These are phyloP conservation scores for Epiblema foenella DNA, from an alignment of 2,888 invertebrate genomes.

Conservation along the genomic window DNA sequence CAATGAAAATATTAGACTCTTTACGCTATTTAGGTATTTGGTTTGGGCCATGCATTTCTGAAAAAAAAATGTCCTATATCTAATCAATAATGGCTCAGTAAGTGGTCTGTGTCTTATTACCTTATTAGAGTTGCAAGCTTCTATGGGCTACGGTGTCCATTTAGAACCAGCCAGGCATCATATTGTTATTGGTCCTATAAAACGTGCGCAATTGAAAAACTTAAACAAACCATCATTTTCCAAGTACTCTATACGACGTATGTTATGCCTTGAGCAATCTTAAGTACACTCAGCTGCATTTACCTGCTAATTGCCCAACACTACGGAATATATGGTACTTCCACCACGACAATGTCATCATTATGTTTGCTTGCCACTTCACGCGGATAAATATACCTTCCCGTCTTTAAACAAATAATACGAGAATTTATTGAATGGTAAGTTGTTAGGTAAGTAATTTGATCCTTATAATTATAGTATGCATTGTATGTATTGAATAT, in stretches of 20 bases:
- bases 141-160: not conserved
- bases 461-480: no score
- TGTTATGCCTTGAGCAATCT: conserved; percentile 9
- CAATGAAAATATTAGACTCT: no score
- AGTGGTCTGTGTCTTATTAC: not conserved
- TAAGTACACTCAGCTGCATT: conserved; percentile 32
- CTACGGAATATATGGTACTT: not conserved
- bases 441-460: not conserved
- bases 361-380: conserved; percentile 24
- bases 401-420: conserved; percentile 4
- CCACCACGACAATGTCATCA: conserved; percentile 36
- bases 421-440: not conserved
- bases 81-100: no score
- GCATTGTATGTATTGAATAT: no score
- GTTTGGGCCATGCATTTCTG: no score
- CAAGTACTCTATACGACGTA: not conserved
- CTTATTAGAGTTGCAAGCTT: not conserved
- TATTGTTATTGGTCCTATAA: no score
- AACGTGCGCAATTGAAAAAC: not conserved
- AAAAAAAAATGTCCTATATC: no score
- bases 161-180: not conserved
- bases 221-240: not conserved
- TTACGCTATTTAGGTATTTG: no score
- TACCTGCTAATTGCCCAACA: conserved; percentile 34
- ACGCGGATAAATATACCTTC: conserved; percentile 11